A percentile compares a stretch with the other conserved stretches of the same genome.
Conservation (phyloP, 2,888 invertebrate genomes). For the Pristionchus arcanus region DNA sequence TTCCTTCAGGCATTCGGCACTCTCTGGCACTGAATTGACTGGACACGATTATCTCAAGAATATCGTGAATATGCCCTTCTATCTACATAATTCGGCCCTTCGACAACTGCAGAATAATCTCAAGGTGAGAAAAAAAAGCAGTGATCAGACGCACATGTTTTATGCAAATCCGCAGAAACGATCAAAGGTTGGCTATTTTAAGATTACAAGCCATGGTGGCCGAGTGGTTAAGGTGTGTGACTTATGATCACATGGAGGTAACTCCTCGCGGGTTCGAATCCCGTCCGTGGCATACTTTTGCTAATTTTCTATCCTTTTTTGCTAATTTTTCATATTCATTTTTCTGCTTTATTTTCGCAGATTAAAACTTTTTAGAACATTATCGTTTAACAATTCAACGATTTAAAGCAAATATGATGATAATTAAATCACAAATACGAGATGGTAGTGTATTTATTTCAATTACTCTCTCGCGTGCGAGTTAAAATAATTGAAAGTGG, state of each 20-base stretch:
- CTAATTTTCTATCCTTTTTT: not conserved
- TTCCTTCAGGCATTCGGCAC: constrained; percentile 43
- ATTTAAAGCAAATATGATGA: not conserved
- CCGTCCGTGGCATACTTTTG: constrained; percentile 48
- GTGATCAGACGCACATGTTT: not conserved
- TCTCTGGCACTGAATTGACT: constrained; percentile 74
- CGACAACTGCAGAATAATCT: constrained; percentile 81
- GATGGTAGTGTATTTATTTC: too few relatives aligned
- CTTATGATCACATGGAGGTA: constrained; percentile 46
- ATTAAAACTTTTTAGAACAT: too few relatives aligned
- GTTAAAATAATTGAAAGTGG: too few relatives aligned
- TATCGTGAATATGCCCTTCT: constrained; percentile 97
- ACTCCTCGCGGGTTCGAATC: constrained; percentile 49
- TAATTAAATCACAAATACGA: not conserved
- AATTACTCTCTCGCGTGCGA: too few relatives aligned
- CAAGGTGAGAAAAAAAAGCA: constrained; percentile 54
- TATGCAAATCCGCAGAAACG: not conserved
- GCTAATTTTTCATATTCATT: not conserved
- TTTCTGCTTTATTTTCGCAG: too few relatives aligned
- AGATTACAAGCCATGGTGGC: constrained; percentile 29
- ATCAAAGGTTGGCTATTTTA: not conserved
- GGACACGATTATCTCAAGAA: constrained; percentile 83
- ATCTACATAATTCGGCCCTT: constrained; percentile 95
- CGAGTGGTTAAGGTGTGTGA: constrained; percentile 46
- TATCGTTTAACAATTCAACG: too few relatives aligned